Evolutionary conservation across 2,113 vertebrate species (phyloP), one percentile per base, ranked within the genome.

Genomic region (Mormyrus lacerda): DNA sequence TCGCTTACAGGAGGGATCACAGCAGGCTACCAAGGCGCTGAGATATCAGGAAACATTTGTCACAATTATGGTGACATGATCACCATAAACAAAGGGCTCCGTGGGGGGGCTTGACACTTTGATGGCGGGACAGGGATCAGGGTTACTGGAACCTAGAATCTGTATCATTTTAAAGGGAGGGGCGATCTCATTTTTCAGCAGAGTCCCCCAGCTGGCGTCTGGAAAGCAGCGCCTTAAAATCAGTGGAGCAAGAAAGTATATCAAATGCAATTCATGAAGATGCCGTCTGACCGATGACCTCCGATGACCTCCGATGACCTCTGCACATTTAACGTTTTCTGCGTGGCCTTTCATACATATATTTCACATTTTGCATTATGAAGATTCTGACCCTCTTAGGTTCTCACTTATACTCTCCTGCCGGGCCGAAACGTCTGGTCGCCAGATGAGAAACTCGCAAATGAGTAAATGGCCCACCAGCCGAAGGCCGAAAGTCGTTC

Each of bases 21-120:
- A 79, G 6, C 13, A 39, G 35, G 73, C 73, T 79, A 42, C 73
- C 35, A 19, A 19, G 73, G 73, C 35, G 2, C 35, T 4, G 73
- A 42, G 73, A 79, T 21, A 85, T 85, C 83, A 48, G 42, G 21
- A 44, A 45, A 48, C 83, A 85, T 85, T 85, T 48, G 47, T 85
- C 83, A 85, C 44, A 50, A 85, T 85, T 85, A 85, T 50, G 44
- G 21, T 13, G 47, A 85, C 83, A 85, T 48, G 44, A 85, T 85
- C 21, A 47, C 47, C 44, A 85, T 42, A 48, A 85, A 85, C 44
- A 50, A 27, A 85, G 17, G 5, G n/a, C 83, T 85, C 44, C 4
- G 27, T 27, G 21, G n/a, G 83, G 21, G 83, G 44, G 83, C 83
- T n/a, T 84, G 39, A 84, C 39, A 84, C 82, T 84, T 47, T 45